phyloP scores from a whole-genome alignment of 2,113 vertebrate genomes.

The Crotalus horridus region DNA sequence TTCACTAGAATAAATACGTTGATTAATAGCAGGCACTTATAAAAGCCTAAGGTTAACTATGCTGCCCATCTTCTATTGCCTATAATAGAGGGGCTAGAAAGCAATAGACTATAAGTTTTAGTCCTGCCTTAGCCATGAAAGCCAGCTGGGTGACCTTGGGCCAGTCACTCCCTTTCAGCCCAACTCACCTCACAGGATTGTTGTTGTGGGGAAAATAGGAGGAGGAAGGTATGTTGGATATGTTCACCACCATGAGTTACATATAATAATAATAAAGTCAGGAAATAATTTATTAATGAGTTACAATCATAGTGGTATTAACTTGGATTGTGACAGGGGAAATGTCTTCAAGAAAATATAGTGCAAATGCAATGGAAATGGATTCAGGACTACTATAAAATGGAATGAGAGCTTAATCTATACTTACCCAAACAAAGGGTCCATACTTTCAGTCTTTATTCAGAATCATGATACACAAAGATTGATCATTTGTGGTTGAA shows the following conservation, averaged over 20 bases:
- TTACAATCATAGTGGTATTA: neutral
- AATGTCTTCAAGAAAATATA: neutral
- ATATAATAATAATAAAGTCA: neutral
- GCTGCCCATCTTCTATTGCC: neutral
- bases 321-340: neutral
- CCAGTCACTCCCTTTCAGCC: neutral
- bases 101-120: too few relatives aligned
- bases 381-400: neutral
- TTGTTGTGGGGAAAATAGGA: neutral
- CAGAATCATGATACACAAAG: neutral
- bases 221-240: neutral
- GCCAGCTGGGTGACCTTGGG: neutral
- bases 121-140: too few relatives aligned
- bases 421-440: neutral
- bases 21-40: neutral
- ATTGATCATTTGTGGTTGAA: neutral
- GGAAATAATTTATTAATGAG: neutral
- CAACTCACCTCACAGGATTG: neutral
- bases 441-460: neutral
- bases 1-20: neutral
- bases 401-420: neutral
- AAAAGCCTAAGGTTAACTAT: neutral
- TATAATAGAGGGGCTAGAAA: neutral
- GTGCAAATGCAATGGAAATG: neutral
- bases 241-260: neutral